Conservation (phyloP, 2,113 vertebrate species). For the Zapornia atra region DNA sequence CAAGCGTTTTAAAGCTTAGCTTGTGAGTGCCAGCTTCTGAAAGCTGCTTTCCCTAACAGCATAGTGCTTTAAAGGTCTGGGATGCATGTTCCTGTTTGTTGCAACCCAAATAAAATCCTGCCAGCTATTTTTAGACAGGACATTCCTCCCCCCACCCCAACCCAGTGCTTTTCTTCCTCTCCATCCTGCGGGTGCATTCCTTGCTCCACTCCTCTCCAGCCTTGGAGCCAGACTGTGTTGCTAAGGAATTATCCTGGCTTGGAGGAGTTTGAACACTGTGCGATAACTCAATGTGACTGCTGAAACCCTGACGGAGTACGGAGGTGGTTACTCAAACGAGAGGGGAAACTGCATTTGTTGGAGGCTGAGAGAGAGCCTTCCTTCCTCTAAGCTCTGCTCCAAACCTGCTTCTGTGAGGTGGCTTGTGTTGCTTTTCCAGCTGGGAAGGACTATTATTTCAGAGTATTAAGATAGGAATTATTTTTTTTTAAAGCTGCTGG, state of each 20-base stretch:
- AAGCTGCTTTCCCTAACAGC: background rate
- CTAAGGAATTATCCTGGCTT: constrained; percentile 48
- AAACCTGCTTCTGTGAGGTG: background rate
- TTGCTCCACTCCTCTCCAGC: background rate
- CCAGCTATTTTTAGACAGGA: background rate
- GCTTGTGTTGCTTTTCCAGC: background rate
- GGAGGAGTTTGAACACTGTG: constrained; percentile 14
- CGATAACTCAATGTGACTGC: background rate
- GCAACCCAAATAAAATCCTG: background rate
- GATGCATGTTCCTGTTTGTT: background rate
- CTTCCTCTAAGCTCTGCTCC: background rate
- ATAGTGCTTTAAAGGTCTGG: background rate
- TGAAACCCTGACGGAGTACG: constrained; percentile 12
- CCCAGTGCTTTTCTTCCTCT: background rate
- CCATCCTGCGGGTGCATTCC: background rate
- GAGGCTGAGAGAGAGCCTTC: background rate
- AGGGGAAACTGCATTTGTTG: background rate
- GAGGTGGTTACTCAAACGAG: background rate
- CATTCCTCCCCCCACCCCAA: background rate
- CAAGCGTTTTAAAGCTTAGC: background rate
- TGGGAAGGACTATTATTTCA: background rate
- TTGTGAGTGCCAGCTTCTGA: background rate
- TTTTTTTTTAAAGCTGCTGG: background rate
- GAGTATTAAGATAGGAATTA: background rate
- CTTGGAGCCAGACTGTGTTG: constrained; percentile 16